Percentiles rank a stretch among this genome's conserved stretches.
Conservation (phyloP, 2,888 invertebrate genomes). For the Pycnomerus fuliginosus region DNA sequence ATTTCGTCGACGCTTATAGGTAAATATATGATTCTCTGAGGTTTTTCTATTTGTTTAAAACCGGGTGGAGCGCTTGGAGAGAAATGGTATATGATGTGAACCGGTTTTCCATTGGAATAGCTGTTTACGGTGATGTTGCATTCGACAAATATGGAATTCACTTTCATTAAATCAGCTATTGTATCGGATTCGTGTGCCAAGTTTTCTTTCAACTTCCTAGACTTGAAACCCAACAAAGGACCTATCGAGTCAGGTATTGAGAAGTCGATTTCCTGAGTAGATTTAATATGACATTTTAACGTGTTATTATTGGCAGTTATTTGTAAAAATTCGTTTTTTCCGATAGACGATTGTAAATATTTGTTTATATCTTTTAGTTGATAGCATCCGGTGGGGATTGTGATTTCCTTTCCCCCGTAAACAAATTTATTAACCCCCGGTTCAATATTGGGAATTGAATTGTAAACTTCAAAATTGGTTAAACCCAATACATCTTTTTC, state of each 20-base stretch:
- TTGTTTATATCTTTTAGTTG: too few species aligned
- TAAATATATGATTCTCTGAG: slow-evolving; percentile 12
- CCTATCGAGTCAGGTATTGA: slow-evolving; percentile 2
- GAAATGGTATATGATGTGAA: slow-evolving; percentile 14
- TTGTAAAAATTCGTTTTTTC: slow-evolving; percentile 1
- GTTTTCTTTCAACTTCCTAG: neutral
- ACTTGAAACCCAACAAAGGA: neutral
- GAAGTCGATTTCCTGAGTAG: slow-evolving; percentile 8
- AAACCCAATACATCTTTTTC: too few species aligned
- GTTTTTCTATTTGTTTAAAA: slow-evolving; percentile 20
- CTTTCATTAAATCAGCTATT: slow-evolving; percentile 15
- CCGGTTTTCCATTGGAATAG: slow-evolving; percentile 10
- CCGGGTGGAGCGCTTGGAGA: slow-evolving; percentile 16
- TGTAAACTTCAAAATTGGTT: too few species aligned
- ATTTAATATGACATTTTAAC: slow-evolving; percentile 5
- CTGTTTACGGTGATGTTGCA: slow-evolving; percentile 34
- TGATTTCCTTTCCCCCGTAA: too few species aligned
- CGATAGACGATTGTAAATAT: too few species aligned
- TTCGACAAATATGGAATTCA: slow-evolving; percentile 33
- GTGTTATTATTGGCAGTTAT: slow-evolving; percentile 8
- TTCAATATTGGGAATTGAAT: too few species aligned
- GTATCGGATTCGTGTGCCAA: neutral
- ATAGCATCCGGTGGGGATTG: too few species aligned
- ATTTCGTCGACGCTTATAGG: slow-evolving; percentile 12
- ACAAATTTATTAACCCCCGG: too few species aligned